Conservation (phyloP, 1,140 invertebrate genomes). For the Teleopsis dalmanni region DNA sequence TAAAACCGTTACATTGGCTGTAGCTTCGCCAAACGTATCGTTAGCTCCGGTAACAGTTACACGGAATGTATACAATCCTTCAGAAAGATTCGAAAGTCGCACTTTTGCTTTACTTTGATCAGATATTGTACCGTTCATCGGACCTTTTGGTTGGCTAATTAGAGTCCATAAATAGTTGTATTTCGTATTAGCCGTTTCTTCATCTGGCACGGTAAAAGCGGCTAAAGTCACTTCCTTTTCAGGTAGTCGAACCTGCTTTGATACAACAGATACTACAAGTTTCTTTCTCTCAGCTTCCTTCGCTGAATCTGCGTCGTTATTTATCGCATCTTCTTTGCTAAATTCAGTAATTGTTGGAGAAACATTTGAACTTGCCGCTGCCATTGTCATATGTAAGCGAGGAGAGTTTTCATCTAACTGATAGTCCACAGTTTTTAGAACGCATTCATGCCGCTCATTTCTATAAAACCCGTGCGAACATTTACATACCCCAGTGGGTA, state of each 20-base stretch:
- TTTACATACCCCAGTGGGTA: constrained; percentile 57
- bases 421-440: constrained; percentile 35
- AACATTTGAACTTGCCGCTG: neutral
- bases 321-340: constrained; percentile 18
- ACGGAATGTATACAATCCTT: constrained; percentile 84
- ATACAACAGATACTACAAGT: constrained; percentile 69
- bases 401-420: constrained; percentile 17
- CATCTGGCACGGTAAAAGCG: constrained; percentile 71
- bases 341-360: constrained; percentile 15
- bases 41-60: constrained; percentile 65
- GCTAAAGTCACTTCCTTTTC: constrained; percentile 69
- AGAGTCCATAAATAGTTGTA: constrained; percentile 87
- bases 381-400: constrained; percentile 9
- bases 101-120: constrained; percentile 76
- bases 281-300: constrained; percentile 46
- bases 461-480: constrained; percentile 55
- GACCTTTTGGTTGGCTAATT: constrained; percentile 70
- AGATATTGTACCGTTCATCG: constrained; percentile 67
- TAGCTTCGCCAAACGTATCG: constrained; percentile 71
- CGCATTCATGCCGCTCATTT: constrained; percentile 47
- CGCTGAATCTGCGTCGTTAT: constrained; percentile 31
- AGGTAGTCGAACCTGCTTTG: constrained; percentile 63
- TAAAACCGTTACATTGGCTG: constrained; percentile 85
- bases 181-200: constrained; percentile 59
- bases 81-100: constrained; percentile 67